Evolutionary conservation across 2,113 vertebrate genomes (phyloP), one percentile per base, ranked within the genome.

Genomic region (Delphinus delphis): DNA sequence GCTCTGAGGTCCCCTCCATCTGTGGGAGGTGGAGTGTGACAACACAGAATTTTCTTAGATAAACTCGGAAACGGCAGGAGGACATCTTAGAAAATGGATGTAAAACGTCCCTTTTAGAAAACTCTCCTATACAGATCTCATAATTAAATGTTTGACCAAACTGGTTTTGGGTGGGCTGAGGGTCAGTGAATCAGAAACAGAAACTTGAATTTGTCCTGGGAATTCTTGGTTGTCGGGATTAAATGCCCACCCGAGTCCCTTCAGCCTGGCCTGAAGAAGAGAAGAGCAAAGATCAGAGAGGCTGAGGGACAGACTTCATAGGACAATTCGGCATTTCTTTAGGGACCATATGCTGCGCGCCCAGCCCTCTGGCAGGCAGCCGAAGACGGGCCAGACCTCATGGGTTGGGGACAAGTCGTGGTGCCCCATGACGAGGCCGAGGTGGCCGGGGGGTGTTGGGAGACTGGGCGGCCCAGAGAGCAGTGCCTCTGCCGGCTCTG

Each of bases 251-350:
- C 9, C 0, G 14, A 53, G 58, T 85, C 65, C 20, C 2, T 10
- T 88, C 25, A 63, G 58, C 28, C 93, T 97, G 80, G 63, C 50
- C 15, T 1, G 14, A 41, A 41, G 62, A 9, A 12, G 70, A 73
- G 18, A 62, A 47, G 47, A 62, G 23, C 38, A 55, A 60, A 44
- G 33, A 6, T 65, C 17, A 38, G 47, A 84, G 58, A 25, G 25
- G 53, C 5, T 0, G 20, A 67, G 76, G 47, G 80, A 38, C 5
- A 31, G 65, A 44, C 41, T 73, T 80, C 25, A 7, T 23, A 9
- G n/a, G 53, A 68, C 21, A 23, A 21, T 2, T 0, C 38, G 0
- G 4, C 31, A 21, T 0, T 21, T 50, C 79, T 20, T 44, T 17
- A 7, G 6, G 8, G 31, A 62, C 13, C 12, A 2, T 12, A 0